Evolutionary conservation across 2,113 vertebrate species (phyloP), one percentile per base, ranked within the genome.

Genomic region (Geococcyx californianus): DNA sequence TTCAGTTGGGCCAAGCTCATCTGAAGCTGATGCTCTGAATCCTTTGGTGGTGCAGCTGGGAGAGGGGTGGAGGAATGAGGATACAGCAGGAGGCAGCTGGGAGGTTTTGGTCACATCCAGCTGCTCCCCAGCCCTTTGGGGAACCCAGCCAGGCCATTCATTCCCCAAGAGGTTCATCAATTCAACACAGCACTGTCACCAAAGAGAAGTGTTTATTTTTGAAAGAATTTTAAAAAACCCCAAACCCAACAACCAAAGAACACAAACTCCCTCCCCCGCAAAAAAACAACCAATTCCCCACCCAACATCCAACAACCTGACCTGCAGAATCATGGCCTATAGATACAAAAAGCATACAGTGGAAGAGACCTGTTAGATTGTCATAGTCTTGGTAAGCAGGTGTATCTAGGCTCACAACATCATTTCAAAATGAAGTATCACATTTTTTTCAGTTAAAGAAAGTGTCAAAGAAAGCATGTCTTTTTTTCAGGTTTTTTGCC

Each of bases 251-350:
- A 9, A 26, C 13, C 9, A 42, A 47, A 68, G 58, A 51, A 1
- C 11, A 26, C 25, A 7, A 1, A 5, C 5, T 5, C 11, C 18
- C 15, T 23, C 47, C 19, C 20, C 21, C 5, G 5, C n/a, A 13
- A 10, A 31, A 11, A 33, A 5, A 3, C 29, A 72, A 17, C 3
- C 25, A 29, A 58, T 33, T 33, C 8, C 2, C 5, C 15, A 20
- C 47, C 47, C 47, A 23, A 23, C 24, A 49, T 31, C 31, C 31
- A 58, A 42, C 40, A 20, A 23, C 16, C 10, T 54, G n/a, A 34
- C 15, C 12, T 81, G 34, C 33, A 68, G 31, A 36, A 28, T 62
- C 33, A 36, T 17, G 23, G 54, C n/a, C 28, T 44, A 6, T 16
- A 28, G 20, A 31, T 18, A 42, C 2, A 23, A 66, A 59, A 69